A percentile compares a stretch with the other conserved stretches of the same genome.
phyloP scores from a whole-genome alignment of 2,888 invertebrate species.

The Apantesis nais region DNA sequence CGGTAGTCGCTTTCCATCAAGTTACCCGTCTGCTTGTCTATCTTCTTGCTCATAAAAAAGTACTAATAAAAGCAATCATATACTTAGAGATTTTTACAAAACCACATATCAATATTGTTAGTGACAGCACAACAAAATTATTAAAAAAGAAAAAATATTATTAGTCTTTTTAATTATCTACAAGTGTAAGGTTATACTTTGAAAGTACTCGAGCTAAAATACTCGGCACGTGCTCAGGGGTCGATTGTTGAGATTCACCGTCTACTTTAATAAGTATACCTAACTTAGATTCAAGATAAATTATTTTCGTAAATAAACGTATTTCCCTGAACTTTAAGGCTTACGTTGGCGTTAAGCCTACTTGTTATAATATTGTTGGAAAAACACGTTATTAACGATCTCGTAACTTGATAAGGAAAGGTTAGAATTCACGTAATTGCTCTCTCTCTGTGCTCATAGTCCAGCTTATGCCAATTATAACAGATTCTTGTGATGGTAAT shows the following conservation, averaged over 20 bases:
- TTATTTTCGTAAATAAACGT: conserved; percentile 1
- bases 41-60: too few relatives aligned
- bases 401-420: not conserved
- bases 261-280: conserved; percentile 6
- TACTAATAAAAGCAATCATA: not conserved
- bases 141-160: too few relatives aligned
- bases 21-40: too few relatives aligned
- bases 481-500: not conserved
- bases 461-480: conserved; percentile 1
- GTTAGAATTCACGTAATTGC: not conserved
- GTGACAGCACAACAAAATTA: not conserved
- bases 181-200: too few relatives aligned
- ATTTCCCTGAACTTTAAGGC: not conserved
- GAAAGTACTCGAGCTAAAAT: conserved; percentile 5
- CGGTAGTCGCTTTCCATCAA: too few relatives aligned
- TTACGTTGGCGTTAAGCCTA: not conserved
- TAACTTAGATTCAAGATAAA: not conserved
- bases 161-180: too few relatives aligned
- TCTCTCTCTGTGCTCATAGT: not conserved
- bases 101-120: not conserved
- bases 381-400: not conserved
- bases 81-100: not conserved
- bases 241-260: not conserved
- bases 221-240: not conserved
- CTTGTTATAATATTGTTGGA: not conserved